These are phyloP conservation scores for Notothenia rossii DNA, from an alignment of 2,113 vertebrate genomes.

Conservation along the genomic window DNA sequence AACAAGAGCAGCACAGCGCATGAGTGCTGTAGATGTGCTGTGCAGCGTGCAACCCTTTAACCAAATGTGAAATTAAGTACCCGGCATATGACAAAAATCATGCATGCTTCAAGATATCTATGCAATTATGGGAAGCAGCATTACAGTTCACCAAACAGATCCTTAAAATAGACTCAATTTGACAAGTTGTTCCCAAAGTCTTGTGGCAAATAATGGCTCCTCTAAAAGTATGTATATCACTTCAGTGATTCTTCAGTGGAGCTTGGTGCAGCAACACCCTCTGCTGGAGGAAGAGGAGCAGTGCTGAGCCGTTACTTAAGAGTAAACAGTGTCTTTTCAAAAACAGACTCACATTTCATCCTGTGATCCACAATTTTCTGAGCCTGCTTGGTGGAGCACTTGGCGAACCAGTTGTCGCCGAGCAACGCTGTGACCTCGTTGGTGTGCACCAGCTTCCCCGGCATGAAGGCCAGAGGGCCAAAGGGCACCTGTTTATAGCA, in stretches of 20 bases:
- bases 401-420: constrained; percentile 98
- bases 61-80: constrained; percentile 7
- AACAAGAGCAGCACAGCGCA: not conserved
- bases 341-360: constrained; percentile 88
- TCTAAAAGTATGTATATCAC: not conserved
- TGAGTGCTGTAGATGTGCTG: not conserved
- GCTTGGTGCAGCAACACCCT: constrained; percentile 49
- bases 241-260: not conserved
- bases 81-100: not conserved
- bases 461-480: constrained; percentile 97
- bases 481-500: constrained; percentile 90
- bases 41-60: not conserved
- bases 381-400: constrained; percentile 96
- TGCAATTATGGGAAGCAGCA: not conserved
- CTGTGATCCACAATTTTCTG: constrained; percentile 91
- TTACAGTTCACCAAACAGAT: not conserved
- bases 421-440: constrained; percentile 96
- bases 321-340: not conserved
- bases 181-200: not conserved
- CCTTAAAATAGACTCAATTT: not conserved
- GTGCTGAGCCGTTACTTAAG: not conserved
- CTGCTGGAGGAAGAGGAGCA: constrained; percentile 58
- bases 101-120: not conserved
- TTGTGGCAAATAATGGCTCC: not conserved
- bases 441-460: constrained; percentile 94